These are phyloP conservation scores for Oligia strigilis DNA, from an alignment of 2,888 invertebrate species.

Conservation along the genomic window DNA sequence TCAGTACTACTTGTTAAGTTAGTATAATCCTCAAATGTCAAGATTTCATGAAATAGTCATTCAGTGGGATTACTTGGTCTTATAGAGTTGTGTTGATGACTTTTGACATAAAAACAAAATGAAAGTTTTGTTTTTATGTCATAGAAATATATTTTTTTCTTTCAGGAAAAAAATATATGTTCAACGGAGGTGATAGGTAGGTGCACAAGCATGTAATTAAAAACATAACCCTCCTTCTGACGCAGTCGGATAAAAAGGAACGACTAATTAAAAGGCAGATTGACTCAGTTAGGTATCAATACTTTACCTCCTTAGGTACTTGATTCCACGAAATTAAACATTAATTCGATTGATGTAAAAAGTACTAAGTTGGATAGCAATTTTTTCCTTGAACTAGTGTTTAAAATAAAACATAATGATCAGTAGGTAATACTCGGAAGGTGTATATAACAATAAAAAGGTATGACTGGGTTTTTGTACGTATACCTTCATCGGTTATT, in stretches of 20 bases:
- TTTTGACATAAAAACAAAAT: no score
- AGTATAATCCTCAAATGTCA: no score
- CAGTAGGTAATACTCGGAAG: not conserved
- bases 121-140: not conserved
- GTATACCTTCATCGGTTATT: not conserved
- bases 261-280: not conserved
- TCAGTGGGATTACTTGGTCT: no score
- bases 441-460: not conserved
- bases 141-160: no score
- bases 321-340: not conserved
- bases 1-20: no score
- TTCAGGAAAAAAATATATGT: not conserved
- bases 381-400: constrained; percentile 10
- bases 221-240: no score
- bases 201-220: not conserved
- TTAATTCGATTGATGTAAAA: constrained; percentile 2
- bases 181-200: not conserved
- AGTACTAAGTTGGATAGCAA: no score
- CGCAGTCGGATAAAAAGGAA: not conserved
- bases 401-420: not conserved
- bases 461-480: not conserved
- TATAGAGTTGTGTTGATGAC: no score
- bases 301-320: constrained; percentile 10
- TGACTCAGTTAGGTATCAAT: not conserved
- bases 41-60: no score